Evolutionary conservation across 2,797 vertebrate genomes (phyloP).

Genomic region (Peromyscus melanophrys): DNA sequence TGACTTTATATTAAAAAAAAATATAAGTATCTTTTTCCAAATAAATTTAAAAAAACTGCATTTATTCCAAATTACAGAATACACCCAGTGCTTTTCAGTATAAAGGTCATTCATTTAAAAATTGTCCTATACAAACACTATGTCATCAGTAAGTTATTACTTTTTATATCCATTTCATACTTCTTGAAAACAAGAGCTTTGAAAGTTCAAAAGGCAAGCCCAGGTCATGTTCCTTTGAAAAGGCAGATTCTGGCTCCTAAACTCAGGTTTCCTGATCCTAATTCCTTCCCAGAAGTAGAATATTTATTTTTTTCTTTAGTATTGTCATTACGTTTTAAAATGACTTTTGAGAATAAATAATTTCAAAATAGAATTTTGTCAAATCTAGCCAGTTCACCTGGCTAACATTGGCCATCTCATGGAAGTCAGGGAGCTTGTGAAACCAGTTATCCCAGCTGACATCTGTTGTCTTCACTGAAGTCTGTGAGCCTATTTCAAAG

Average conservation of each 20-base stretch:
- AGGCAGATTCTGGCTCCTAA: conserved; percentile 11
- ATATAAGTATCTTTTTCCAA: not conserved
- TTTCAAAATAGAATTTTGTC: conserved; percentile 14
- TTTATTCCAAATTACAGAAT: conserved; percentile 43
- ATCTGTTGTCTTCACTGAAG: not conserved
- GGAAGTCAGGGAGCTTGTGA: not conserved
- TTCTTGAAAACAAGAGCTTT: not conserved
- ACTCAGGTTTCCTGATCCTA: not conserved
- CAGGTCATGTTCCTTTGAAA: not conserved
- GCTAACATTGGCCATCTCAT: not conserved
- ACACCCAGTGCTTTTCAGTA: not conserved
- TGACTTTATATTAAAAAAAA: not conserved
- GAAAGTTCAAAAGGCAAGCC: not conserved
- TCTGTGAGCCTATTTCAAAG: not conserved
- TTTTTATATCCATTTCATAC: not conserved
- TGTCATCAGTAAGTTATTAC: not conserved
- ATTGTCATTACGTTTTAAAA: not conserved
- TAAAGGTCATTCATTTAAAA: not conserved
- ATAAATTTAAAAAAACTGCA: not conserved
- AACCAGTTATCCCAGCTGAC: not conserved
- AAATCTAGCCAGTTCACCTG: not conserved
- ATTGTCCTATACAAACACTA: not conserved
- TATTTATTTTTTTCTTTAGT: not conserved
- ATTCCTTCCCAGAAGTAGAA: not conserved
- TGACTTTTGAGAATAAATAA: conserved; percentile 1